Conservation (phyloP, 1,140 invertebrate genomes). For the Caerostris extrusa region DNA sequence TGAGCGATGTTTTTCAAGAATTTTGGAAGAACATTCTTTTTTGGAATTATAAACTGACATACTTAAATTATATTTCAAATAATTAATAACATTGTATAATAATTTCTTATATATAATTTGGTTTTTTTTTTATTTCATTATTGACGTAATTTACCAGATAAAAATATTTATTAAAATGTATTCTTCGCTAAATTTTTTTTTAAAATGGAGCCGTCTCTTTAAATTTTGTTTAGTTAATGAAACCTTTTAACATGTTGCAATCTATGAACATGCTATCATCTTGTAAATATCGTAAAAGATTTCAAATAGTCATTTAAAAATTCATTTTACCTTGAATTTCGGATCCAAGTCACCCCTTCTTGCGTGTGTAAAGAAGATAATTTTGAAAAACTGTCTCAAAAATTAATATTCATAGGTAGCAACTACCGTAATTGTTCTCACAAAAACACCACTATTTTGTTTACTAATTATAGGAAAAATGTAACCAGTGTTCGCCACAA, state of each 20-base stretch:
- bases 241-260: background rate
- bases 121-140: background rate
- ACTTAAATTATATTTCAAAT: background rate
- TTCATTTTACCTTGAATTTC: background rate
- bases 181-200: constrained; percentile 1
- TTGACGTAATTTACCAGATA: background rate
- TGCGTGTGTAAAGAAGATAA: constrained; percentile 7
- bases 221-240: background rate
- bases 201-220: background rate
- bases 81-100: too few relatives aligned
- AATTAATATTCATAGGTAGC: background rate
- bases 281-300: constrained; percentile 30
- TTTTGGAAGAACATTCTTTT: background rate
- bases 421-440: constrained; percentile 27
- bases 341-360: constrained; percentile 57
- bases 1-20: background rate
- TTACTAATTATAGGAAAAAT: background rate
- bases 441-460: constrained; percentile 41
- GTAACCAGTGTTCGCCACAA: constrained; percentile 63
- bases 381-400: background rate
- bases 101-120: background rate
- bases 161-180: constrained; percentile 12
- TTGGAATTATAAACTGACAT: background rate
- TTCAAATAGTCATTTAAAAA: constrained; percentile 51
- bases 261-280: background rate